Evolutionary conservation across 2,113 vertebrate species (phyloP).

Genomic region (Geococcyx californianus): DNA sequence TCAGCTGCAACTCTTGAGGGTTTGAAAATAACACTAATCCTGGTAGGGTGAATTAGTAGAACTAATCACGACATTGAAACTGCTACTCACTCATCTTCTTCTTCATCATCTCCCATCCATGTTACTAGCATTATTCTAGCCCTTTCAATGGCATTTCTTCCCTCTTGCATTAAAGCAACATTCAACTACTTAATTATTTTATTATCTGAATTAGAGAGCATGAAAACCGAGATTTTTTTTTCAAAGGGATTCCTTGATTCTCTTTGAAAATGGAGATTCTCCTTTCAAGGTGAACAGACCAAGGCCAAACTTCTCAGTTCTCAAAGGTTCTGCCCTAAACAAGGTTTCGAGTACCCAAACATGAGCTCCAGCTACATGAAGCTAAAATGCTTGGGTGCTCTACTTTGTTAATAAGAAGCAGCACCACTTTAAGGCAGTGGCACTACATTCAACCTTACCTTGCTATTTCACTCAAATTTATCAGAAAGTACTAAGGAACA

Average conservation of each 20-base stretch:
- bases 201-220: background rate
- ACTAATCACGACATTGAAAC: background rate
- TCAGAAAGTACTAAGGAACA: background rate
- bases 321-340: background rate
- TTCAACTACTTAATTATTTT: background rate
- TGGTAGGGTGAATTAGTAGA: background rate
- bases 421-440: background rate
- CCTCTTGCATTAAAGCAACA: background rate
- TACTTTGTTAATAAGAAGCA: background rate
- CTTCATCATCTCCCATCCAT: background rate
- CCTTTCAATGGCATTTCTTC: background rate
- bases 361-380: background rate
- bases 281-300: background rate
- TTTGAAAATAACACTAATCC: background rate
- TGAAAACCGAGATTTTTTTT: background rate
- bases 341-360: background rate
- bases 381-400: background rate
- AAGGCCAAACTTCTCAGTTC: background rate
- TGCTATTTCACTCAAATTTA: background rate
- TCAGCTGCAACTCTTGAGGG: background rate
- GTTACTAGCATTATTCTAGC: background rate
- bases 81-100: background rate
- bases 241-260: too few relatives aligned
- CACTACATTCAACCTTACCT: background rate
- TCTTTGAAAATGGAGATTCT: too few relatives aligned